Percentiles rank a stretch among this genome's conserved stretches.
Evolutionary conservation across 2,113 vertebrate species (phyloP).

Genomic region (Ammodytes marinus): DNA sequence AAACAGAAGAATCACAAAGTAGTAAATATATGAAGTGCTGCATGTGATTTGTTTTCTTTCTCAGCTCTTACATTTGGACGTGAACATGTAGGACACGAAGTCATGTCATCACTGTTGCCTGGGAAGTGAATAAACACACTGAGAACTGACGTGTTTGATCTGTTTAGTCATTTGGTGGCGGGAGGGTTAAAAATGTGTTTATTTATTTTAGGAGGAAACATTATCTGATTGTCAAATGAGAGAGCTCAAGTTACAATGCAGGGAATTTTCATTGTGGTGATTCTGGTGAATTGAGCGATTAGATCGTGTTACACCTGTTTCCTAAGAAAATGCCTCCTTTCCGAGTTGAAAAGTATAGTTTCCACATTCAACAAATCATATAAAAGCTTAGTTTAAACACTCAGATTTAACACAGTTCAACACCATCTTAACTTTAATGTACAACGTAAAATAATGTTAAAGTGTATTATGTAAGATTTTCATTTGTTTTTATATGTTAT

Average conservation of each 20-base stretch:
- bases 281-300: not conserved
- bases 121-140: conserved; percentile 72
- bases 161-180: not conserved
- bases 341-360: not conserved
- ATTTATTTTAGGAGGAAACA: not conserved
- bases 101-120: conserved; percentile 67
- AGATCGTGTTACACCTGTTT: not conserved
- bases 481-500: too few species aligned
- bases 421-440: not conserved
- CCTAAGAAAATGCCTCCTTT: not conserved
- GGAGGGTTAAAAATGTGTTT: not conserved
- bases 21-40: conserved; percentile 34
- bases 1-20: conserved; percentile 39
- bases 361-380: not conserved
- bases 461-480: too few species aligned
- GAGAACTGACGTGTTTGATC: conserved; percentile 28
- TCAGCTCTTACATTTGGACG: conserved; percentile 38
- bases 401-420: not conserved
- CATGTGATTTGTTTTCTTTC: conserved; percentile 56
- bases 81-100: conserved; percentile 38
- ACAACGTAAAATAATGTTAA: too few species aligned
- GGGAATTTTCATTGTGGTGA: too few species aligned
- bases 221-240: too few species aligned
- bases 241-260: too few species aligned
- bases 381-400: too few species aligned